These are phyloP conservation scores for Arnoldichthys spilopterus DNA, from an alignment of 2,797 vertebrate species.

Conservation along the genomic window DNA sequence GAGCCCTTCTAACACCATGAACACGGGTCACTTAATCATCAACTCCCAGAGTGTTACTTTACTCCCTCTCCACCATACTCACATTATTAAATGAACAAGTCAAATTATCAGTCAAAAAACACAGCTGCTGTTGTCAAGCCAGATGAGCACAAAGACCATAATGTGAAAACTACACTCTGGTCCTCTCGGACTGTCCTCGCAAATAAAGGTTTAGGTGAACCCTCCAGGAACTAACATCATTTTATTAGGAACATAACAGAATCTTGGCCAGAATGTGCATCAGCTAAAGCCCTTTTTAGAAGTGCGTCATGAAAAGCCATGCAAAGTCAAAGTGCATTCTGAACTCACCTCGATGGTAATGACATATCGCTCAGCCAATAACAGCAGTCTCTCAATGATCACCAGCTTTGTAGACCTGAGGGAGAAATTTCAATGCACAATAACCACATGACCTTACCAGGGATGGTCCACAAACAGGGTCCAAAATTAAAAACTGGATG, in stretches of 20 bases:
- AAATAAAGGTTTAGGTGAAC: not conserved
- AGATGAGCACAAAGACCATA: not conserved
- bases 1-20: no score
- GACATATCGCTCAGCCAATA: conserved; percentile 96
- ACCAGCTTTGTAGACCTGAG: conserved; percentile 96
- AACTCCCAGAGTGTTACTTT: not conserved
- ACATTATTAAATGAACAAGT: not conserved
- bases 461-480: no score
- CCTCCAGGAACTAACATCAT: not conserved
- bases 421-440: conserved; percentile 1
- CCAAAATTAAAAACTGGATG: no score
- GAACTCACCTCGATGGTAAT: conserved; percentile 95
- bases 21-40: no score
- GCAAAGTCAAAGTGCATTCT: not conserved
- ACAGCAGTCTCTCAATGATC: conserved; percentile 95
- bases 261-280: not conserved
- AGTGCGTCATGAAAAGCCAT: not conserved
- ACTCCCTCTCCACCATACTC: not conserved
- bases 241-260: not conserved
- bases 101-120: not conserved
- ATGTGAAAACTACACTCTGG: not conserved
- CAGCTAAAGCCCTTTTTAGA: not conserved
- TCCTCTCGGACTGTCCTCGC: not conserved
- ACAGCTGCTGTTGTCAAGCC: not conserved
- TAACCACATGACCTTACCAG: no score